These are phyloP conservation scores for Zootoca vivipara DNA, from an alignment of 2,113 vertebrate genomes.

Conservation along the genomic window DNA sequence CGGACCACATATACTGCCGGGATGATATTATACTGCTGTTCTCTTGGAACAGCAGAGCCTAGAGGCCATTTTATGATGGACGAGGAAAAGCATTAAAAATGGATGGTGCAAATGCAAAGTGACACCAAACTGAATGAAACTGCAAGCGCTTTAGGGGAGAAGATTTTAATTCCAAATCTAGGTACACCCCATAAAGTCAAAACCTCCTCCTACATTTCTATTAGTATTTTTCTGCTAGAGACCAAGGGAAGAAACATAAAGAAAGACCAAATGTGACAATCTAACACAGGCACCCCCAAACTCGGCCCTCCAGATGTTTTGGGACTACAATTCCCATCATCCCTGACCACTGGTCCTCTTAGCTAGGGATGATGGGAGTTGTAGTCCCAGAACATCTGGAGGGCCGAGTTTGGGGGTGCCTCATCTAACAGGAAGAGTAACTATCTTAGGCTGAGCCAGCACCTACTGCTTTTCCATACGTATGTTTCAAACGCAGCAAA, in stretches of 20 bases:
- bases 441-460: not conserved
- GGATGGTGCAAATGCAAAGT: not conserved
- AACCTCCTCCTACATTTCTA: not conserved
- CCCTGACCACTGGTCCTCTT: too few relatives aligned
- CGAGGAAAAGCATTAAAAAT: not conserved
- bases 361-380: too few relatives aligned
- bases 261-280: not conserved
- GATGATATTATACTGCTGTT: not conserved
- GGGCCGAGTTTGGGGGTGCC: too few relatives aligned
- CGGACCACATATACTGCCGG: not conserved
- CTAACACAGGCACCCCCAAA: too few relatives aligned
- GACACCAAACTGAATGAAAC: not conserved
- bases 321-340: too few relatives aligned
- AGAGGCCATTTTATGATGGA: not conserved
- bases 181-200: not conserved
- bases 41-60: not conserved
- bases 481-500: not conserved
- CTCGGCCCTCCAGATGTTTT: too few relatives aligned
- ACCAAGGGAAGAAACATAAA: too few relatives aligned
- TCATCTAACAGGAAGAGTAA: not conserved
- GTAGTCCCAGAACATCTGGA: too few relatives aligned
- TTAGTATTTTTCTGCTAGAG: too few relatives aligned
- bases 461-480: not conserved
- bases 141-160: not conserved
- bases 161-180: not conserved